Evolutionary conservation across 2,113 vertebrate genomes (phyloP).

Genomic region (Corydoras maculifer): DNA sequence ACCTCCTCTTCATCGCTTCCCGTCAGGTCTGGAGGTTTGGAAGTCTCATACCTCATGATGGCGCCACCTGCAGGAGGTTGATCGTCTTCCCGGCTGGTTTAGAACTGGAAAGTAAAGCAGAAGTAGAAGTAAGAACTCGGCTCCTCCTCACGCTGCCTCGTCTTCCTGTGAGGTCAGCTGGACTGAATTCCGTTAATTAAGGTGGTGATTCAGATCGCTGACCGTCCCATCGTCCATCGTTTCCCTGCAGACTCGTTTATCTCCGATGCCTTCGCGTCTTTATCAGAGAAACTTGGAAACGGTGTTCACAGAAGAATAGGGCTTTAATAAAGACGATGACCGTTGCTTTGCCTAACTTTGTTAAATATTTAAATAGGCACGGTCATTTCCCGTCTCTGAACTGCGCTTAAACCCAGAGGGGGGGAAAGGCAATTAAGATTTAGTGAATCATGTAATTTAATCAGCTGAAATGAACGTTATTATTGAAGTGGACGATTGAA

Average conservation of each 20-base stretch:
- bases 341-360: constrained; percentile 27
- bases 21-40: too few species aligned
- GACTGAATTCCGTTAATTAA: too few species aligned
- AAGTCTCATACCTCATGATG: too few species aligned
- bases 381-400: constrained; percentile 62
- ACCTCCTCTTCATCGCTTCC: too few species aligned
- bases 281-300: background rate
- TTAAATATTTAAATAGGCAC: constrained; percentile 56
- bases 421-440: constrained; percentile 76
- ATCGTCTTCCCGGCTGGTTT: too few species aligned
- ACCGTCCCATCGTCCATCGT: background rate
- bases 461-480: constrained; percentile 71
- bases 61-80: too few species aligned
- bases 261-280: background rate
- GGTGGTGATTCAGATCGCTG: background rate
- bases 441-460: constrained; percentile 85
- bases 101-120: too few species aligned
- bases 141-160: too few species aligned
- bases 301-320: background rate
- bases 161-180: too few species aligned
- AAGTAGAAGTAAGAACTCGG: too few species aligned
- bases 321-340: constrained; percentile 29
- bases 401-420: constrained; percentile 64
- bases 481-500: constrained; percentile 64
- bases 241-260: background rate